Evolutionary conservation across 1,140 invertebrate species (phyloP).

Genomic region (Cyclargus thomasi): DNA sequence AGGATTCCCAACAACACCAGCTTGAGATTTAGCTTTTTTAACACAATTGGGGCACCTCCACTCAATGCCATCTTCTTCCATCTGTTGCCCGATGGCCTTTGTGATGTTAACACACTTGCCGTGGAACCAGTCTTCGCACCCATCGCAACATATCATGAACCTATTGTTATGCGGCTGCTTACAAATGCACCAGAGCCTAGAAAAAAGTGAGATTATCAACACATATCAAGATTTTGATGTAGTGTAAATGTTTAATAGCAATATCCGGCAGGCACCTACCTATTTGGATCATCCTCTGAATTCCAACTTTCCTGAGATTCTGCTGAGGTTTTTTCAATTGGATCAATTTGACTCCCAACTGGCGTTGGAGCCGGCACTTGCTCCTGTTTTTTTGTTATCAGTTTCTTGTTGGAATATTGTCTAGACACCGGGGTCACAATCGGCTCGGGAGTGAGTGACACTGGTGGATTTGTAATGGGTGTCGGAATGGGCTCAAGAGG

Average conservation of each 20-base stretch:
- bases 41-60: constrained; percentile 93
- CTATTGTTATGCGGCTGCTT: constrained; percentile 95
- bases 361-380: constrained; percentile 26
- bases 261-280: constrained; percentile 61
- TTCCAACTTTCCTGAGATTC: constrained; percentile 82
- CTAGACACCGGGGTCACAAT: constrained; percentile 42
- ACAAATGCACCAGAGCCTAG: constrained; percentile 94
- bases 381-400: constrained; percentile 50
- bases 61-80: constrained; percentile 91
- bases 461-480: constrained; percentile 27
- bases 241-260: no score
- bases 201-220: constrained; percentile 12
- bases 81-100: constrained; percentile 90
- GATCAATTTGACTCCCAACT: constrained; percentile 5
- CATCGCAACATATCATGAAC: constrained; percentile 98
- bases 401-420: constrained; percentile 59
- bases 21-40: constrained; percentile 75
- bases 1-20: constrained; percentile 28
- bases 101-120: constrained; percentile 96
- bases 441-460: constrained; percentile 34
- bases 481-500: constrained; percentile 24
- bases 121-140: constrained; percentile 98
- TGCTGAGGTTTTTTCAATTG: constrained; percentile 72
- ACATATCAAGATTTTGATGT: not conserved
- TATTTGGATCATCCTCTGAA: constrained; percentile 94